These are phyloP conservation scores for Luperina testacea DNA, from an alignment of 2,888 invertebrate species.

Conservation along the genomic window DNA sequence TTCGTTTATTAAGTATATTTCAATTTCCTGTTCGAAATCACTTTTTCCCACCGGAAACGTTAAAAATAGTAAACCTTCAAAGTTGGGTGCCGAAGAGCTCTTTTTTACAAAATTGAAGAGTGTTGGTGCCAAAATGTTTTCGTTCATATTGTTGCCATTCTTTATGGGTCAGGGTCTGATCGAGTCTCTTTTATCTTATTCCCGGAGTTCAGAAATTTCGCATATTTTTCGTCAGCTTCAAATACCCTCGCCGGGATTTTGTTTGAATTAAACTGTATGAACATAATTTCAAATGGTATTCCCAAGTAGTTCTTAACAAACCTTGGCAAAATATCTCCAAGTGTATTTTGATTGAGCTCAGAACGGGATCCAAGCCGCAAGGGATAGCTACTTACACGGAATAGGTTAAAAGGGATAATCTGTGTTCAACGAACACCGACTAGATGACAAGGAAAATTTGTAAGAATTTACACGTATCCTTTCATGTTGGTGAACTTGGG, in stretches of 20 bases:
- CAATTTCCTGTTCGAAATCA: constrained; percentile 47
- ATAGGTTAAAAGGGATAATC: constrained; percentile 41
- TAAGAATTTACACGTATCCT: constrained; percentile 22
- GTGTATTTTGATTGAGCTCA: constrained; percentile 23
- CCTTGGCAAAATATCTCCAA: background rate
- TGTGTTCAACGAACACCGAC: constrained; percentile 29
- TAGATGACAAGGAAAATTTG: constrained; percentile 10
- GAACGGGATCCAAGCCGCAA: constrained; percentile 24
- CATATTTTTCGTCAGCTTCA: constrained; percentile 42
- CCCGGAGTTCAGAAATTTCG: constrained; percentile 19
- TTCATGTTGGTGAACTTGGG: constrained; percentile 9
- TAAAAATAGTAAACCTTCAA: constrained; percentile 50
- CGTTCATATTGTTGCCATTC: constrained; percentile 27
- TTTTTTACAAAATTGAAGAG: constrained; percentile 42
- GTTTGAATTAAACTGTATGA: background rate
- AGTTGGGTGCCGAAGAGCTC: constrained; percentile 33
- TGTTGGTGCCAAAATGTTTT: constrained; percentile 42
- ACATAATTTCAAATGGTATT: constrained; percentile 5
- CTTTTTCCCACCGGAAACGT: constrained; percentile 37
- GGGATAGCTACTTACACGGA: constrained; percentile 17
- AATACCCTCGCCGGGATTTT: constrained; percentile 22
- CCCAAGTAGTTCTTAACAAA: background rate
- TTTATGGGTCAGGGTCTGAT: constrained; percentile 40
- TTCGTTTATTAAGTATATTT: constrained; percentile 32
- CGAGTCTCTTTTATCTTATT: constrained; percentile 49